Base-by-base conservation (phyloP, 2,888 invertebrate genomes). In the Cinara cedri region DNA sequence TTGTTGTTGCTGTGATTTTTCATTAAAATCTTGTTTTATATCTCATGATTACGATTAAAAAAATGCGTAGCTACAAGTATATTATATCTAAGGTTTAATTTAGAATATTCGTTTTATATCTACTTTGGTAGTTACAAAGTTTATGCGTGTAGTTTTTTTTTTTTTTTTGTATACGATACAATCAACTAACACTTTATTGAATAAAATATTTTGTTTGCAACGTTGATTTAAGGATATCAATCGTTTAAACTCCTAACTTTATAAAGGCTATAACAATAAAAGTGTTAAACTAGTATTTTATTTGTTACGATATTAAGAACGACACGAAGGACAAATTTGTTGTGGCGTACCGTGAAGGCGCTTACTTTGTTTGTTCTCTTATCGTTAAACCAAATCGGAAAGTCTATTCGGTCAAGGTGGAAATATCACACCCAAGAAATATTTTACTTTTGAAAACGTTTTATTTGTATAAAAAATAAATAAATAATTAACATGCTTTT, bases 331-430 rank as follows among this genome's bases (percentile, higher is more conserved):
- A 65, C 66, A 57, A 34, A 34, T 68, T 51, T 46, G 46, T 46
- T n/a, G 66, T 57, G 46, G 46, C 19, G 26, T 24, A 66, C 34
- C 76, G 66, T 66, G 76, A 76, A 76, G 76, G 66, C 57, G 55
- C 57, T 75, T 75, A 26, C 54, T 44, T 24, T 65, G 65, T 44
- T 24, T 65, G 65, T 65, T 57, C 16, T 76, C 24, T 66, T 66
- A 66, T 55, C 75, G 21, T 66, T 66, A 63, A 75, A 57, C 57
- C 65, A 66, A 66, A 76, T 76, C 76, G 16, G 55, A 76, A 66
- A 66, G 76, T 57, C 57, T 66, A 55, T 66, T 76, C 19, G 66
- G 26, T 57, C 76, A 76, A 76, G 76, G 76, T 76, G 34, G 26
- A 74, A 51, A 11, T 66, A 10, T 10, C 3, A 49, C 46, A 46